A percentile compares a stretch with the other conserved stretches of the same genome.
phyloP scores from a whole-genome alignment of 2,888 invertebrate genomes.

The Cremastinae sp. region DNA sequence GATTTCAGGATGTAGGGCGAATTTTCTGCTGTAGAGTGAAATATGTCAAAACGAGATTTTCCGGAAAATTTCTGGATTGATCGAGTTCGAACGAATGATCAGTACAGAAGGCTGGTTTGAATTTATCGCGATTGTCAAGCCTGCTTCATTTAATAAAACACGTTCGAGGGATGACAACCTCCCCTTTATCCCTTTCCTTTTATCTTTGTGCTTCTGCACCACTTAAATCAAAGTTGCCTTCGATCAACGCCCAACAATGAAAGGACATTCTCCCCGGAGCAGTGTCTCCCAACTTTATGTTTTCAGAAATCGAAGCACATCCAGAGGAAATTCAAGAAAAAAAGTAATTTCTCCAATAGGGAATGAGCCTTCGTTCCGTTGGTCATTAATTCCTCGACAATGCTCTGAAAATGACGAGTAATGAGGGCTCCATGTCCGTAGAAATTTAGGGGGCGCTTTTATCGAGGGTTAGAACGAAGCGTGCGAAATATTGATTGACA shows the following conservation, averaged over 20 bases:
- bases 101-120: conserved; percentile 16
- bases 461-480: conserved; percentile 62
- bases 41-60: no score
- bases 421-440: conserved; percentile 38
- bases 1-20: no score
- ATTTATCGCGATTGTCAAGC: conserved; percentile 1
- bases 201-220: background rate
- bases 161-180: conserved; percentile 18
- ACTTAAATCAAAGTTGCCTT: conserved; percentile 46
- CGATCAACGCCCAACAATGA: conserved; percentile 45
- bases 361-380: conserved; percentile 11
- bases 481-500: conserved; percentile 78
- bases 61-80: conserved; percentile 3
- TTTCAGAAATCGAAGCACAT: background rate
- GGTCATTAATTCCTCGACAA: conserved; percentile 15
- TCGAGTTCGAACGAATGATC: conserved; percentile 16
- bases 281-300: conserved; percentile 12
- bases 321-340: background rate
- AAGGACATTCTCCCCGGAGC: conserved; percentile 30
- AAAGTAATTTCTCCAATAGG: background rate
- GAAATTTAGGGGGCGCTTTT: conserved; percentile 52
- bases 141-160: conserved; percentile 17
- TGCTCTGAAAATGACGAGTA: conserved; percentile 2
- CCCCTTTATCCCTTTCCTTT: background rate
- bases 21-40: no score